A percentile compares a stretch with the other conserved stretches of the same genome.
Conservation (phyloP, 1,140 invertebrate genomes). For the Lepidostoma basale region DNA sequence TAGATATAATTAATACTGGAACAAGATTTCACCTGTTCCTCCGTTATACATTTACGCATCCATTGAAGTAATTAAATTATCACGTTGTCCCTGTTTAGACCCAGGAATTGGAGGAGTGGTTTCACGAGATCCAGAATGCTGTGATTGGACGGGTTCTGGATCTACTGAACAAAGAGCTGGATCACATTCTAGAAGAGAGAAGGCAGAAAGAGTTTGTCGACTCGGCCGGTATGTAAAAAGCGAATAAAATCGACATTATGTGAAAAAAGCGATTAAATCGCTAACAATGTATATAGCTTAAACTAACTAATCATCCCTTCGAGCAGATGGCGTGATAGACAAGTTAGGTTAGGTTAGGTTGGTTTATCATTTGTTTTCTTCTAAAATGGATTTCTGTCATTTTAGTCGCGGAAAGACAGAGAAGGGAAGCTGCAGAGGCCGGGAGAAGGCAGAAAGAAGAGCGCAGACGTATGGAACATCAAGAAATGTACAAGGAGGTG, state of each 20-base stretch:
- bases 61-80: neutral
- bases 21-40: no score
- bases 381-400: slow-evolving; percentile 53
- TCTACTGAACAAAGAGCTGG: slow-evolving; percentile 77
- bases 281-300: neutral
- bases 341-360: no score
- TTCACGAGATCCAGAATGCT: slow-evolving; percentile 67
- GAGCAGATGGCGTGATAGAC: no score
- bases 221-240: slow-evolving; percentile 51
- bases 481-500: slow-evolving; percentile 78
- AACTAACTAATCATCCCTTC: no score
- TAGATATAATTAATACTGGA: no score
- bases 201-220: slow-evolving; percentile 70
- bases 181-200: slow-evolving; percentile 73
- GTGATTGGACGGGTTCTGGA: slow-evolving; percentile 70
- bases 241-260: no score
- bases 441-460: slow-evolving; percentile 72
- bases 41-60: no score
- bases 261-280: no score
- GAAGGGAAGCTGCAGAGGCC: slow-evolving; percentile 74
- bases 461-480: slow-evolving; percentile 69
- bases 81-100: slow-evolving; percentile 50
- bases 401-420: slow-evolving; percentile 68
- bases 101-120: slow-evolving; percentile 59
- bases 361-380: neutral